A percentile compares a stretch with the other conserved stretches of the same genome.
phyloP scores from a whole-genome alignment of 1,140 invertebrate genomes.

The Mylabris phalerata region DNA sequence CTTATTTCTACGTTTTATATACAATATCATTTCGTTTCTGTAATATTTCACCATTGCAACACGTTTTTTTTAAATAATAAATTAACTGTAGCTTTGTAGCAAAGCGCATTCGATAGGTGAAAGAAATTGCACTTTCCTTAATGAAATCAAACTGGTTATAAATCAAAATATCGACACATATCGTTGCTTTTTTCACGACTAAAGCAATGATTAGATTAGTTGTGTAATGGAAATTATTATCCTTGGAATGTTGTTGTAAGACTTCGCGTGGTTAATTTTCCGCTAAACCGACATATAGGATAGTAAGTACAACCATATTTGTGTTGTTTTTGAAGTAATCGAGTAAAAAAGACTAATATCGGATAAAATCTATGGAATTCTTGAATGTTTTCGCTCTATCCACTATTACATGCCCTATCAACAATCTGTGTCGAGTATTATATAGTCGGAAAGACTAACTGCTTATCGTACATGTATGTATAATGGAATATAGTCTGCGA shows the following conservation, averaged over 20 bases:
- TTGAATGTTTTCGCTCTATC: constrained; percentile 12
- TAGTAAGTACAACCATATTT: too few relatives aligned
- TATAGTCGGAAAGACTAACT: constrained; percentile 11
- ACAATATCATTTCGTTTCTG: background rate
- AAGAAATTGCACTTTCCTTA: too few relatives aligned
- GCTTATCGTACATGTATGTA: background rate
- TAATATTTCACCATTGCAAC: constrained; percentile 9
- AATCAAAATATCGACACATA: too few relatives aligned
- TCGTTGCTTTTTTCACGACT: too few relatives aligned
- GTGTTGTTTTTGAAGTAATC: too few relatives aligned
- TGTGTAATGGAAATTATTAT: too few relatives aligned
- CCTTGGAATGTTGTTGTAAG: too few relatives aligned
- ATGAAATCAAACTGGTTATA: too few relatives aligned
- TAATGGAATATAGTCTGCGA: constrained; percentile 17
- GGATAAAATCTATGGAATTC: constrained; percentile 12
- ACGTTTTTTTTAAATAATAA: constrained; percentile 7
- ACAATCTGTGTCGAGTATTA: constrained; percentile 12
- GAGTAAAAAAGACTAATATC: background rate
- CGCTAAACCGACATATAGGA: too few relatives aligned
- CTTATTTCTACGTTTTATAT: constrained; percentile 1
- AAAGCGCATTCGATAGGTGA: constrained; percentile 1
- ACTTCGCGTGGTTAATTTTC: too few relatives aligned
- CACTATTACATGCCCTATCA: constrained; percentile 19
- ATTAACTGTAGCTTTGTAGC: constrained; percentile 3
- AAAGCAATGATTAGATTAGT: too few relatives aligned